These are phyloP conservation scores for Misgurnus anguillicaudatus DNA, from an alignment of 2,113 vertebrate genomes.

Conservation along the genomic window DNA sequence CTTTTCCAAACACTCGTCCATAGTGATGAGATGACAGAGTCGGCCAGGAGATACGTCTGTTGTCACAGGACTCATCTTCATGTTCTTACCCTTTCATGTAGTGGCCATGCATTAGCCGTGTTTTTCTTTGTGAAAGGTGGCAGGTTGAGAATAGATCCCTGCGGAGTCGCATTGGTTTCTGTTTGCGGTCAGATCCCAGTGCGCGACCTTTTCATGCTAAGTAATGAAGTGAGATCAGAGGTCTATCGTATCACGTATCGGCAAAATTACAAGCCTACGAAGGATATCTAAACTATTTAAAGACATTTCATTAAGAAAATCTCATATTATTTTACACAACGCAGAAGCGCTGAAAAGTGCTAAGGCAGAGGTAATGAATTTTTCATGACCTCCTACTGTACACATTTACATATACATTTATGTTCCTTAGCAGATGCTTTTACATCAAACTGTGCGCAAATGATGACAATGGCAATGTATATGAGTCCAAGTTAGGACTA, in stretches of 20 bases:
- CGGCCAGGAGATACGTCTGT: constrained; percentile 46
- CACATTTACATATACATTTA: constrained; percentile 9
- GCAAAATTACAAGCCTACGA: not conserved
- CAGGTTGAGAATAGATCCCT: constrained; percentile 7
- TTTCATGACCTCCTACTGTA: constrained; percentile 35
- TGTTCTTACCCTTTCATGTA: constrained; percentile 32
- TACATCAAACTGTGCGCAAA: not conserved
- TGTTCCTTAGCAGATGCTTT: not conserved
- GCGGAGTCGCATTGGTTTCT: not conserved
- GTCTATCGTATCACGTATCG: not conserved
- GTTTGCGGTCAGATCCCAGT: constrained; percentile 5
- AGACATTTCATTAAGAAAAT: constrained; percentile 2
- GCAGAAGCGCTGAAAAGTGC: constrained; percentile 2
- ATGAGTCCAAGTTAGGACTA: too few relatives aligned
- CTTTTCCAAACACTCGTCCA: constrained; percentile 42
- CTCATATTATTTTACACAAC: constrained; percentile 4
- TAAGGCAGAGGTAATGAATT: constrained; percentile 25
- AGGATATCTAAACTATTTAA: not conserved
- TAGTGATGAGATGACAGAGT: constrained; percentile 53
- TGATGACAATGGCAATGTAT: too few relatives aligned
- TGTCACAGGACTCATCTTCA: constrained; percentile 50
- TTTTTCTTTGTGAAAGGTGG: constrained; percentile 35
- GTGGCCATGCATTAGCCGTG: constrained; percentile 40
- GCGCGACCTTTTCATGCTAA: constrained; percentile 12
- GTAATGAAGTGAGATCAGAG: constrained; percentile 15